phyloP scores from a whole-genome alignment of 2,888 invertebrate genomes.

The Andrena minutula region DNA sequence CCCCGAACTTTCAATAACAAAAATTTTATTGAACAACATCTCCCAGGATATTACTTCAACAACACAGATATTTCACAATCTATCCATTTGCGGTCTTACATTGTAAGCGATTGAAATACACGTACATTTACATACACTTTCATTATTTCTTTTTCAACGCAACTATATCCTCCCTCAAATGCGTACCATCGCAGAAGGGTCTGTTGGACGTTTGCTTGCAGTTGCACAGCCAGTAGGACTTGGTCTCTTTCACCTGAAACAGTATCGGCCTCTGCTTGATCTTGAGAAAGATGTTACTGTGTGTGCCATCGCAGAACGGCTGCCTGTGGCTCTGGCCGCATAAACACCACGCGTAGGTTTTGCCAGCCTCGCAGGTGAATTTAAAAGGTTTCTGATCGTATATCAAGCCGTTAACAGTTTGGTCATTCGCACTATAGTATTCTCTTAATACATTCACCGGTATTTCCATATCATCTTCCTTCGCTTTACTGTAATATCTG shows the following conservation, averaged over 20 bases:
- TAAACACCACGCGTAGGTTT: slow-evolving; percentile 91
- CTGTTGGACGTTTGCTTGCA: slow-evolving; percentile 97
- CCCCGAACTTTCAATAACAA: not conserved
- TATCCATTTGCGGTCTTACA: not conserved
- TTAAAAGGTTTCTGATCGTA: slow-evolving; percentile 97
- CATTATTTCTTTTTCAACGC: slow-evolving; percentile 18
- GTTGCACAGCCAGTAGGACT: slow-evolving; percentile 98
- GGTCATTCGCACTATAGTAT: slow-evolving; percentile 88
- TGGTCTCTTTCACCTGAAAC: slow-evolving; percentile 94
- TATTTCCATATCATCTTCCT: slow-evolving; percentile 86
- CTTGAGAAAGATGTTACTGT: slow-evolving; percentile 91
- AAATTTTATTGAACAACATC: not conserved
- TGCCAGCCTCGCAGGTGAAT: slow-evolving; percentile 89
- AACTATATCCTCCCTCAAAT: slow-evolving; percentile 88
- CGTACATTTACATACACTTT: not conserved
- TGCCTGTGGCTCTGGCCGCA: slow-evolving; percentile 97
- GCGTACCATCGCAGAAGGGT: slow-evolving; percentile 99
- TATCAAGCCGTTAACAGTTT: slow-evolving; percentile 90
- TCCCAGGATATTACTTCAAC: not conserved
- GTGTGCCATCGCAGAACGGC: slow-evolving; percentile 98
- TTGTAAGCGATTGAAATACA: not conserved
- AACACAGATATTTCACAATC: not conserved
- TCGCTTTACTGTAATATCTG: slow-evolving; percentile 14
- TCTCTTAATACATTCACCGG: slow-evolving; percentile 89
- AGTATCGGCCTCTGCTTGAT: slow-evolving; percentile 92